Conservation (phyloP, 1,140 invertebrate species). For the Drosophila obscura region DNA sequence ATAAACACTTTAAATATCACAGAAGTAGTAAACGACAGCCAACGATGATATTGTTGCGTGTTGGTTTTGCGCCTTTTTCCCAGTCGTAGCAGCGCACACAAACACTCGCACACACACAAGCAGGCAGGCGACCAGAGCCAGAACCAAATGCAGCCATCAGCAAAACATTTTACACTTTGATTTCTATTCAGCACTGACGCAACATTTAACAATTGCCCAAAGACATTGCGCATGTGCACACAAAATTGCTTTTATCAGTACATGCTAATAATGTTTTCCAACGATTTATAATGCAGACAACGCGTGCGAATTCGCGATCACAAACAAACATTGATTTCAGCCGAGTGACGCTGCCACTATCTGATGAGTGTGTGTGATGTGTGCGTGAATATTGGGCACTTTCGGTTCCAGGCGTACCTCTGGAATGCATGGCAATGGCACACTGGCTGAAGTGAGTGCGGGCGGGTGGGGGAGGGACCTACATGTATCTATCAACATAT, state of each 20-base stretch:
- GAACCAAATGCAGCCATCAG: constrained; percentile 25
- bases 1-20: constrained; percentile 34
- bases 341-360: constrained; percentile 22
- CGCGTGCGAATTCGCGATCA: constrained; percentile 52
- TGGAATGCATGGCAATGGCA: constrained; percentile 53
- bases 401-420: constrained; percentile 51
- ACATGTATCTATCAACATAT: too few relatives aligned
- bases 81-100: constrained; percentile 15
- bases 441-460: constrained; percentile 29
- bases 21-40: constrained; percentile 23
- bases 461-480: constrained; percentile 1
- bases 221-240: neutral
- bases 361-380: constrained; percentile 17
- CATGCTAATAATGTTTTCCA: neutral
- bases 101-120: constrained; percentile 13
- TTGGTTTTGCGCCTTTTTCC: constrained; percentile 27
- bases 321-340: constrained; percentile 45
- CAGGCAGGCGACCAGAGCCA: constrained; percentile 17
- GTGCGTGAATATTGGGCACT: constrained; percentile 28
- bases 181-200: constrained; percentile 10
- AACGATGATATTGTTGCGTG: constrained; percentile 5
- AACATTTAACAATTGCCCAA: constrained; percentile 1
- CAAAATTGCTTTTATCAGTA: neutral
- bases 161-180: constrained; percentile 49
- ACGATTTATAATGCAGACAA: constrained; percentile 5